A percentile compares a stretch with the other conserved stretches of the same genome.
phyloP scores from a whole-genome alignment of 2,113 vertebrate genomes.

The Catharus fuscescens region DNA sequence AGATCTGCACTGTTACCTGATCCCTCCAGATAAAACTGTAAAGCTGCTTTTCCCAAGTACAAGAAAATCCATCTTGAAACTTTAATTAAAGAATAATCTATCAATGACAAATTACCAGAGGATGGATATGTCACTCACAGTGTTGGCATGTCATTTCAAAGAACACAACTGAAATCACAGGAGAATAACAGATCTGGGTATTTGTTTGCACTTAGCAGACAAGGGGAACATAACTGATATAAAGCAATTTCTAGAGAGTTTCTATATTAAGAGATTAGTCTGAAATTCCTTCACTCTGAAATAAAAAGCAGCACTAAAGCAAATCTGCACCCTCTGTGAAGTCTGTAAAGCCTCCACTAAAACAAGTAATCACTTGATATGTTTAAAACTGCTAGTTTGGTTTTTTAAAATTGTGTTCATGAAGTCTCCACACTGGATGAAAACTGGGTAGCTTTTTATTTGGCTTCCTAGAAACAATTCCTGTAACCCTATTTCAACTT shows the following conservation, averaged over 20 bases:
- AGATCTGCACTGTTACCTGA: neutral
- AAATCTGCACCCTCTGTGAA: neutral
- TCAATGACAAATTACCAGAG: slow-evolving; percentile 53
- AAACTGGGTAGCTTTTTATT: neutral
- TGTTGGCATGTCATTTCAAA: slow-evolving; percentile 43
- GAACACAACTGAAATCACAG: slow-evolving; percentile 21
- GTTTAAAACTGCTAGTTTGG: neutral
- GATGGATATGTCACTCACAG: slow-evolving; percentile 49
- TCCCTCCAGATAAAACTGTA: neutral
- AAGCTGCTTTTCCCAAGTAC: neutral
- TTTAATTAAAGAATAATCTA: slow-evolving; percentile 62
- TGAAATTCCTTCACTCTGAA: neutral
- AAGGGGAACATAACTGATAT: slow-evolving; percentile 24
- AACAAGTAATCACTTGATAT: neutral
- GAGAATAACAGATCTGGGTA: slow-evolving; percentile 28
- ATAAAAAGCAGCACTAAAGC: neutral
- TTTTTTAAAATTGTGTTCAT: neutral
- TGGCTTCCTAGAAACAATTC: neutral
- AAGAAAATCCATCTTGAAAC: slow-evolving; percentile 51
- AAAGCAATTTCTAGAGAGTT: slow-evolving; percentile 20
- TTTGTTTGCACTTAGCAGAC: slow-evolving; percentile 67
- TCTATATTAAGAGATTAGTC: slow-evolving; percentile 11
- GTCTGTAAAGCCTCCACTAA: neutral
- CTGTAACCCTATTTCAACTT: neutral
- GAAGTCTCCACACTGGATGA: neutral